A percentile compares a stretch with the other conserved stretches of the same genome.
Evolutionary conservation across 2,113 vertebrate species (phyloP).

Genomic region (Cinclus cinclus): DNA sequence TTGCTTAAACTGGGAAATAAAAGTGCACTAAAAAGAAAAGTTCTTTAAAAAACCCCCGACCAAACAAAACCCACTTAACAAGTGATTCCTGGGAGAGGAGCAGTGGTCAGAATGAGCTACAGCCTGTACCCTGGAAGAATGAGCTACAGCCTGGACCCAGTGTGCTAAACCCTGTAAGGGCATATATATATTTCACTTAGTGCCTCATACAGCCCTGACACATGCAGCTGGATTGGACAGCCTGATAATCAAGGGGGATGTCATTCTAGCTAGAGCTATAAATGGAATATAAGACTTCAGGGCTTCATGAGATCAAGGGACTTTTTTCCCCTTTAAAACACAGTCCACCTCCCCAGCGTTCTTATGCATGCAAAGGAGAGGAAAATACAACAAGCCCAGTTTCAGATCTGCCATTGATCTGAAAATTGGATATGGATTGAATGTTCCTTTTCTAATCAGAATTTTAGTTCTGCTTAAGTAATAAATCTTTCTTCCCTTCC

Average conservation of each 20-base stretch:
- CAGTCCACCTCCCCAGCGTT: background rate
- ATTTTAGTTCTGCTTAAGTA: slow-evolving; percentile 68
- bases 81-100: slow-evolving; percentile 70
- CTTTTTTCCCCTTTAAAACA: background rate
- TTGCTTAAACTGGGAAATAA: slow-evolving; percentile 52
- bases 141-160: slow-evolving; percentile 75
- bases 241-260: slow-evolving; percentile 78
- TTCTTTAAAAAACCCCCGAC: background rate
- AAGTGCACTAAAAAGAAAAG: slow-evolving; percentile 1
- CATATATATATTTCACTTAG: slow-evolving; percentile 87
- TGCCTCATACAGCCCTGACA: slow-evolving; percentile 75
- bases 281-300: slow-evolving; percentile 81
- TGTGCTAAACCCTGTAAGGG: slow-evolving; percentile 72
- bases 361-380: slow-evolving; percentile 2
- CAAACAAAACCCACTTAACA: background rate
- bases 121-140: slow-evolving; percentile 69
- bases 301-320: slow-evolving; percentile 69
- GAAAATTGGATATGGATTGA: slow-evolving; percentile 10
- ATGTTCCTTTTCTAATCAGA: slow-evolving; percentile 55
- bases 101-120: slow-evolving; percentile 68
- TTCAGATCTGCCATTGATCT: slow-evolving; percentile 11
- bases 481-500: slow-evolving; percentile 63
- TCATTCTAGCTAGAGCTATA: slow-evolving; percentile 81
- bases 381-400: slow-evolving; percentile 28
- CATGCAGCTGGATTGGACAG: slow-evolving; percentile 85